phyloP scores from a whole-genome alignment of 2,113 vertebrate species.

The Psophia crepitans region DNA sequence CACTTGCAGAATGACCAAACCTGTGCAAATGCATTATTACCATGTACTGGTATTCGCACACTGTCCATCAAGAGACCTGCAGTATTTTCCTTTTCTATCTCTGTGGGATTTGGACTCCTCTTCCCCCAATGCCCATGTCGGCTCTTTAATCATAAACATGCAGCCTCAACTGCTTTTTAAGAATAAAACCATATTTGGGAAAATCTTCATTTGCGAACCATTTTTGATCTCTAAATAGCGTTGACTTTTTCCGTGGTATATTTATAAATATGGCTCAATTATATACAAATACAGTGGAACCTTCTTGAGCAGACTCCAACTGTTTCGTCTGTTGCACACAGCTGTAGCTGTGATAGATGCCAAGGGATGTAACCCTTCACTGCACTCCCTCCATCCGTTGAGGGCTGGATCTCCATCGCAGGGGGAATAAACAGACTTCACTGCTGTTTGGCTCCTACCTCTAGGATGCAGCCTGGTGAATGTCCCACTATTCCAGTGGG shows the following conservation, averaged over 20 bases:
- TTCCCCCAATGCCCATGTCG: not conserved
- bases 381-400: rapidly evolving
- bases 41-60: not conserved
- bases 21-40: not conserved
- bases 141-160: not conserved
- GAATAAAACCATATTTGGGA: not conserved
- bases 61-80: not conserved
- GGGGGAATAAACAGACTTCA: not conserved
- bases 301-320: not conserved
- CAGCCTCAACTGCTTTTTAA: not conserved
- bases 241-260: not conserved
- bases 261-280: not conserved
- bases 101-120: not conserved
- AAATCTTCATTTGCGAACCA: not conserved
- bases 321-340: not conserved
- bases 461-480: not conserved
- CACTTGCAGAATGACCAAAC: not conserved
- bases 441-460: not conserved
- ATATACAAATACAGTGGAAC: not conserved
- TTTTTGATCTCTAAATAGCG: not conserved
- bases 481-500: not conserved
- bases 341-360: not conserved
- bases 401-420: not conserved
- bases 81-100: not conserved
- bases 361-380: not conserved